A percentile compares a stretch with the other conserved stretches of the same genome.
Conservation (phyloP, 2,888 invertebrate species). For the Hedychridium roseum region DNA sequence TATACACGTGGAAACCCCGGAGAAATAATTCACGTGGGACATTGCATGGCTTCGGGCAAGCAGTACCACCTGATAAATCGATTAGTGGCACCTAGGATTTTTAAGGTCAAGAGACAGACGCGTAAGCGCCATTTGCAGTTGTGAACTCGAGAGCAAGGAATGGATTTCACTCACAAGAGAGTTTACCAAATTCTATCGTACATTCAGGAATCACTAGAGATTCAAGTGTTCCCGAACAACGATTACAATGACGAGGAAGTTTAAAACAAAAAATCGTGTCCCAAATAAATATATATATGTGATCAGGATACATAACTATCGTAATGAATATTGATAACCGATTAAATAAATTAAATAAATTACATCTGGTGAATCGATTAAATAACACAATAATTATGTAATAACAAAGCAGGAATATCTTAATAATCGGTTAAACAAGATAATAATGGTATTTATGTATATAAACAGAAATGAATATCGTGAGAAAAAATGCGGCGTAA, state of each 20-base stretch:
- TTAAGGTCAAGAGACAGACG: constrained; percentile 52
- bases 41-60: constrained; percentile 48
- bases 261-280: constrained; percentile 7
- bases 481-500: neutral
- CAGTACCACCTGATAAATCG: constrained; percentile 40
- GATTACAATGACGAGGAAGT: constrained; percentile 42
- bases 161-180: constrained; percentile 56
- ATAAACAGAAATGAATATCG: no score
- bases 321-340: no score
- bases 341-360: no score
- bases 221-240: constrained; percentile 24
- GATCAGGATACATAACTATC: no score
- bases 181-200: constrained; percentile 51
- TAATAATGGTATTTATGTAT: no score
- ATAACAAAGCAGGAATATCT: no score
- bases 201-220: constrained; percentile 42
- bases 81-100: constrained; percentile 40
- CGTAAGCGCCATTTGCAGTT: constrained; percentile 37
- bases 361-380: no score
- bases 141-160: constrained; percentile 36
- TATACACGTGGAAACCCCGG: constrained; percentile 26
- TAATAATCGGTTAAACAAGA: no score
- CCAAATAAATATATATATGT: no score
- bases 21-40: constrained; percentile 34
- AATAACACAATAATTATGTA: no score